Conservation (phyloP, 2,113 vertebrate species). For the Sterna hirundo region DNA sequence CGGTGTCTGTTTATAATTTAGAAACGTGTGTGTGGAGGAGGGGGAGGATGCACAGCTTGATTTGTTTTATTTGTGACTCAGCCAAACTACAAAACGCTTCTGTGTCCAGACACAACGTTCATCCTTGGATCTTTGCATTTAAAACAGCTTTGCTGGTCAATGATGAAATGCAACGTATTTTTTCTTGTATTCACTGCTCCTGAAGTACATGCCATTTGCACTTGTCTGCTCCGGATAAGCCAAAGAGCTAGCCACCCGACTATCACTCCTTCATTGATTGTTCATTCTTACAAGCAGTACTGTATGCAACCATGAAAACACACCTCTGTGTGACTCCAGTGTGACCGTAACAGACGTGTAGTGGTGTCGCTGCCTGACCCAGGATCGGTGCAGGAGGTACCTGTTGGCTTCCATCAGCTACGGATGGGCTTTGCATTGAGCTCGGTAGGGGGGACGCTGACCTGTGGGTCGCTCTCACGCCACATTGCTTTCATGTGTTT, state of each 20-base stretch:
- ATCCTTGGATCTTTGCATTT: not conserved
- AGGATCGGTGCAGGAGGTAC: not conserved
- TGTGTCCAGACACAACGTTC: not conserved
- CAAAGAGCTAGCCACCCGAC: conserved; percentile 51
- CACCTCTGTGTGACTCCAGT: not conserved
- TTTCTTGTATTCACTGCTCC: not conserved
- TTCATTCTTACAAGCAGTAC: conserved; percentile 15
- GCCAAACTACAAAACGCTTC: not conserved
- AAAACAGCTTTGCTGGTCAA: not conserved
- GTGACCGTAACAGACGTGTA: not conserved
- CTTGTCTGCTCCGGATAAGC: conserved; percentile 47
- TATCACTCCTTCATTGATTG: not conserved
- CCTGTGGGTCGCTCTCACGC: not conserved
- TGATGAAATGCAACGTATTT: not conserved
- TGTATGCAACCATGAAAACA: not conserved
- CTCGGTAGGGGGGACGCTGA: not conserved
- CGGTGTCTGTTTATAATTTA: not conserved
- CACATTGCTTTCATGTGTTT: not conserved
- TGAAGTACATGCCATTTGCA: not conserved
- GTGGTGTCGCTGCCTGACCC: not conserved
- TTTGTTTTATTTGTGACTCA: conserved; percentile 20
- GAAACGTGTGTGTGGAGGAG: not conserved
- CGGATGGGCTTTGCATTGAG: not conserved
- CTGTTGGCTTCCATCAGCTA: not conserved
- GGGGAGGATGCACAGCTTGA: conserved; percentile 15